These are phyloP conservation scores for Sorex fumeus DNA, from an alignment of 2,113 vertebrate species.

Conservation along the genomic window DNA sequence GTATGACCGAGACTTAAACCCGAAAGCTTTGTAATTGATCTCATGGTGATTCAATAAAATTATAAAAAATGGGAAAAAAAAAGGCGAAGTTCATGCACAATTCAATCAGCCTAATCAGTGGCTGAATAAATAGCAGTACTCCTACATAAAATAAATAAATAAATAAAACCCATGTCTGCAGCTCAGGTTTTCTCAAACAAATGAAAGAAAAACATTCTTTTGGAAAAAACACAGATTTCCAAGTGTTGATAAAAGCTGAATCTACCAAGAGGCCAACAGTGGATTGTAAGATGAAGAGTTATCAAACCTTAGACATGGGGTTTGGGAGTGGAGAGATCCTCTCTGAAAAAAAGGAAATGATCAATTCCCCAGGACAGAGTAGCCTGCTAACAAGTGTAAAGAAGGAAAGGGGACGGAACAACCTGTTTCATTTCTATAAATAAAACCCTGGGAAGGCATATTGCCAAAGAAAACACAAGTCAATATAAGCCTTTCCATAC, in stretches of 20 bases:
- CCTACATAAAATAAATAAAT: too few species aligned
- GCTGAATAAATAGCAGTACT: too few species aligned
- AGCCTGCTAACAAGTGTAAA: slow-evolving; percentile 84
- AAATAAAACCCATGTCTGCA: too few species aligned
- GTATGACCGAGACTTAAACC: too few species aligned
- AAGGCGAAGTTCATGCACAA: too few species aligned
- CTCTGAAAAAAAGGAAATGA: slow-evolving; percentile 81
- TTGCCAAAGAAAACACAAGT: slow-evolving; percentile 84
- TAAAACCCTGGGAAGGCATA: slow-evolving; percentile 81
- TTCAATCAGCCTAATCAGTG: too few species aligned
- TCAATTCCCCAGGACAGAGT: slow-evolving; percentile 79
- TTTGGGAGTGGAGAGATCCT: background rate
- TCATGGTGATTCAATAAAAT: too few species aligned
- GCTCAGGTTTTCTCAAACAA: background rate
- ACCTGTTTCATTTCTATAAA: slow-evolving; percentile 88
- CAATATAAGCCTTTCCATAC: slow-evolving; percentile 86
- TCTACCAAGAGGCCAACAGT: background rate
- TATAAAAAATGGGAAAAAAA: too few species aligned
- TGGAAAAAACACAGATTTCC: slow-evolving; percentile 38
- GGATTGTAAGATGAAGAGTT: slow-evolving; percentile 8
- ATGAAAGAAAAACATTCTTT: slow-evolving; percentile 43
- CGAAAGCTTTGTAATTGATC: too few species aligned
- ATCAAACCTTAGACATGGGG: background rate
- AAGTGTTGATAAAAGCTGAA: slow-evolving; percentile 59
- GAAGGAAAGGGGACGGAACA: slow-evolving; percentile 80